phyloP scores from a whole-genome alignment of 1,140 invertebrate species.

The Cryptotermes secundus region DNA sequence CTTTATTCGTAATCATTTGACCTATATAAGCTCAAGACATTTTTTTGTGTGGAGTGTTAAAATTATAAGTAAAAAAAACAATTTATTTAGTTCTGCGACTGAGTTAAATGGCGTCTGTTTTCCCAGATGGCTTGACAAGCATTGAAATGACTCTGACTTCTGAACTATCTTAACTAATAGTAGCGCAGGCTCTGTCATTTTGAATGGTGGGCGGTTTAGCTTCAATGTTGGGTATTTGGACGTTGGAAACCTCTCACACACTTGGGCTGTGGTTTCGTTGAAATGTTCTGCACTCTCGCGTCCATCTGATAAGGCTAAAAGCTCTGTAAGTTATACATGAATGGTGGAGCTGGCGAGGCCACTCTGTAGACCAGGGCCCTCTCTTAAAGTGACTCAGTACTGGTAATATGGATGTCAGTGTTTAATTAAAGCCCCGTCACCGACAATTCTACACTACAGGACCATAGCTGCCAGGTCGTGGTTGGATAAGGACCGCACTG shows the following conservation, averaged over 20 bases:
- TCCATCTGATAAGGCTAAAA: constrained; percentile 16
- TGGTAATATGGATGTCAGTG: neutral
- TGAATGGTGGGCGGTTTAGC: neutral
- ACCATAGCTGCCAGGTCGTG: neutral
- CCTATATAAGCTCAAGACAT: too few relatives aligned
- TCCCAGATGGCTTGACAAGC: too few relatives aligned
- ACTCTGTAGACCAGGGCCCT: neutral
- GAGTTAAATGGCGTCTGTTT: too few relatives aligned
- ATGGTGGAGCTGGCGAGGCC: neutral
- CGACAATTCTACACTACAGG: neutral
- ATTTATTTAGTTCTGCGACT: too few relatives aligned
- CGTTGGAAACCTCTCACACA: neutral
- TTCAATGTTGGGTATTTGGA: neutral
- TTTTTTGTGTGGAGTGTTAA: too few relatives aligned
- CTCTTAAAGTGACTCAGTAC: neutral
- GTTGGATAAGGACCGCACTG: neutral
- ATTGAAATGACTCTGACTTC: too few relatives aligned
- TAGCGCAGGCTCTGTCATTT: neutral
- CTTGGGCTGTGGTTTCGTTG: neutral
- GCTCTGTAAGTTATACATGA: constrained; percentile 8
- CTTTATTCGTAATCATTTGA: too few relatives aligned
- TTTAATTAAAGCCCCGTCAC: constrained; percentile 7
- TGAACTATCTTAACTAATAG: too few relatives aligned
- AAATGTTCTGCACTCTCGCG: neutral
- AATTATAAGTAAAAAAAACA: too few relatives aligned